Evolutionary conservation across 2,113 vertebrate genomes (phyloP).

Genomic region (Callorhinus ursinus): DNA sequence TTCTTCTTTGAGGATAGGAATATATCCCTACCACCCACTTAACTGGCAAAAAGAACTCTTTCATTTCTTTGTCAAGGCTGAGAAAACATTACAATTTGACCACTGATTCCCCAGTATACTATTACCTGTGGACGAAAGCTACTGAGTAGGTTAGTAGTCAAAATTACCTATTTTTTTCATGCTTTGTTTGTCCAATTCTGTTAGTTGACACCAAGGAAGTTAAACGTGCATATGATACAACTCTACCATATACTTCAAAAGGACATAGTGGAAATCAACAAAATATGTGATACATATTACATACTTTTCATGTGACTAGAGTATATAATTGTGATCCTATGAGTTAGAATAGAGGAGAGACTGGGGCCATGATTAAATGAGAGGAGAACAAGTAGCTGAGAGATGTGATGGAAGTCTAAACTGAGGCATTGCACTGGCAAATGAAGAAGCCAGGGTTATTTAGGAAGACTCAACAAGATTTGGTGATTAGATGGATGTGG

Average conservation of each 20-base stretch:
- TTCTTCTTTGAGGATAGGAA: slow-evolving; percentile 2
- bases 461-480: neutral
- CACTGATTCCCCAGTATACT: neutral
- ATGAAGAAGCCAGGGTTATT: neutral
- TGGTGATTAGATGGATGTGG: neutral
- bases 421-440: neutral
- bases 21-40: neutral
- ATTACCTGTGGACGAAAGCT: neutral
- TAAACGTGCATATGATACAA: neutral
- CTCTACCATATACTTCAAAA: neutral
- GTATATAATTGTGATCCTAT: neutral
- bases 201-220: neutral
- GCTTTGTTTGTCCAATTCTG: neutral
- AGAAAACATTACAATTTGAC: slow-evolving; percentile 42
- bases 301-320: neutral
- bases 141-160: neutral
- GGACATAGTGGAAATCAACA: neutral
- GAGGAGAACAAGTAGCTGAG: neutral
- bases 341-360: neutral
- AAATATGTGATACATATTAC: neutral
- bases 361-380: neutral
- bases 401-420: neutral
- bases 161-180: neutral
- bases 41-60: neutral
- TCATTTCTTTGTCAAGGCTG: neutral